Evolutionary conservation across 2,797 vertebrate genomes (phyloP).

Genomic region (Thamnophis elegans): DNA sequence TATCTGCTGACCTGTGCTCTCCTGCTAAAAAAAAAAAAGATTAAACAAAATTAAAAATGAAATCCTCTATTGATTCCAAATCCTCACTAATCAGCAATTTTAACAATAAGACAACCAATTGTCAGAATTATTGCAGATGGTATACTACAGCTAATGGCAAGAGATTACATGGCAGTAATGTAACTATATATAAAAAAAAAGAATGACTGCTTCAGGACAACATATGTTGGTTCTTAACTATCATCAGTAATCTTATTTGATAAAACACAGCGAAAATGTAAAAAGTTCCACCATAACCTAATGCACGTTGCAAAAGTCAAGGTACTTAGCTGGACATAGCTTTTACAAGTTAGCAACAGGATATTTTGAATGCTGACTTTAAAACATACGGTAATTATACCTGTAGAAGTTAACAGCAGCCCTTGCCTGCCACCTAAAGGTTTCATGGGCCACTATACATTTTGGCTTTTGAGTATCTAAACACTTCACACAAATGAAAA

Average conservation of each 20-base stretch:
- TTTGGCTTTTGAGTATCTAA: not conserved
- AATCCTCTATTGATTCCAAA: not conserved
- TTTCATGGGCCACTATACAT: conserved; percentile 50
- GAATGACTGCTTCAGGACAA: not conserved
- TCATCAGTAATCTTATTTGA: not conserved
- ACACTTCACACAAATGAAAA: not conserved
- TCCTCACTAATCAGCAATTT: not conserved
- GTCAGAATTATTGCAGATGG: not conserved
- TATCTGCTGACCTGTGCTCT: not conserved
- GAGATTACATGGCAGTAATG: not conserved
- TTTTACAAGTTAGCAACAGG: not conserved
- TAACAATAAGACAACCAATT: not conserved
- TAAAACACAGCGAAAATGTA: not conserved
- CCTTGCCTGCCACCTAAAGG: conserved; percentile 81
- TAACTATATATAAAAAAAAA: not conserved
- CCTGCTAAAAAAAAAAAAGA: not conserved
- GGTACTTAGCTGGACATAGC: not conserved
- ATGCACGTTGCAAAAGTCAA: not conserved
- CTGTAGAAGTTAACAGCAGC: conserved; percentile 61
- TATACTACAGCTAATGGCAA: not conserved
- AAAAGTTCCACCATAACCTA: not conserved
- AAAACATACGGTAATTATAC: conserved; percentile 50
- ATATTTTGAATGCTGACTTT: conserved; percentile 31
- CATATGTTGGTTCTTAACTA: not conserved
- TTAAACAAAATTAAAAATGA: not conserved